Evolutionary conservation across 1,140 invertebrate genomes (phyloP).

Genomic region (Watersipora subatra): DNA sequence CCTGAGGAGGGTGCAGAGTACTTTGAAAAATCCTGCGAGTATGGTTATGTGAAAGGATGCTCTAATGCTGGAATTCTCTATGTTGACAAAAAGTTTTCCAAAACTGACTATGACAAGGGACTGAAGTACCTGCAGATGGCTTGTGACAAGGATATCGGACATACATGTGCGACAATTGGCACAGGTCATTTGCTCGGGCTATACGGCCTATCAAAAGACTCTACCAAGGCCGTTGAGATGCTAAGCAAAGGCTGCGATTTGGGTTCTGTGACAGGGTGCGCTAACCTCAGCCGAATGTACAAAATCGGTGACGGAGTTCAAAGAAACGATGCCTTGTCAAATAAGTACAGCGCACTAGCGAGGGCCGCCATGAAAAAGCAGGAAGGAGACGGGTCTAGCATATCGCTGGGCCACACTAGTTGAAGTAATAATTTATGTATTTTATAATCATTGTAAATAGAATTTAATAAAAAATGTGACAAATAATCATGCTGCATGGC

Average conservation of each 20-base stretch:
- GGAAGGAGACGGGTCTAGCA: not conserved
- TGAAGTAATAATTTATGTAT: too few relatives aligned
- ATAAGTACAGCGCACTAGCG: not conserved
- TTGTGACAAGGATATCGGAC: not conserved
- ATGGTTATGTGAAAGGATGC: not conserved
- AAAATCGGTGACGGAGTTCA: not conserved
- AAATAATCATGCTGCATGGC: too few relatives aligned
- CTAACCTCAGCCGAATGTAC: not conserved
- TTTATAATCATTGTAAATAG: too few relatives aligned
- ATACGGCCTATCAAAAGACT: not conserved
- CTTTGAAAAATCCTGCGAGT: not conserved
- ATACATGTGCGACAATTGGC: not conserved
- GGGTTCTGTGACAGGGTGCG: not conserved
- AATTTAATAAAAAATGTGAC: too few relatives aligned
- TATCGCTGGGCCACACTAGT: too few relatives aligned
- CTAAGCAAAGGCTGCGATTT: not conserved
- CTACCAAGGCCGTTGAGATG: not conserved
- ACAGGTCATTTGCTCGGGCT: not conserved
- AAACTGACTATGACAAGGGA: not conserved
- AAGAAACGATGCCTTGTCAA: not conserved
- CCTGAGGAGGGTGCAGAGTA: not conserved
- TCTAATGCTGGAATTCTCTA: not conserved
- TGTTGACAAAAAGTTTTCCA: not conserved
- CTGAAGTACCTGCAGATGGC: not conserved
- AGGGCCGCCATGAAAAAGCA: not conserved